Percentiles rank a stretch among this genome's conserved stretches.
These are phyloP conservation scores for Brachionus paranguensis DNA, from an alignment of 1,140 invertebrate species.

Conservation along the genomic window DNA sequence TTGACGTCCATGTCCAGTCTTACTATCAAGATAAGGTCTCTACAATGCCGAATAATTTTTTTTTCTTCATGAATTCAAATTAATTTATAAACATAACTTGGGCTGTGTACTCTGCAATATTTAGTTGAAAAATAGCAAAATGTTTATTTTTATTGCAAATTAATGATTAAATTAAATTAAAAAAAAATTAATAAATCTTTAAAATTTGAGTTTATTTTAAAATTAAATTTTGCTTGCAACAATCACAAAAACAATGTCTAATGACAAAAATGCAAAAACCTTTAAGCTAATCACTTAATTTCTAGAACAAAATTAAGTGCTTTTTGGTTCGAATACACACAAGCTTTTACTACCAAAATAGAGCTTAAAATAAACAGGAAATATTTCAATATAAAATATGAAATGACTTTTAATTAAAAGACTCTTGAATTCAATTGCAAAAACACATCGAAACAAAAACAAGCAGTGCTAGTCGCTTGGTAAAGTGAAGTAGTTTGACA, in stretches of 20 bases:
- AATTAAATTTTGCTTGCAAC: background rate
- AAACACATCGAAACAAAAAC: background rate
- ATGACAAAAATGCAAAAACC: background rate
- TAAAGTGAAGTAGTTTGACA: background rate
- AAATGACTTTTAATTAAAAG: slow-evolving; percentile 33
- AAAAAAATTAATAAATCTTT: too few relatives aligned
- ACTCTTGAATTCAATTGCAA: slow-evolving; percentile 6
- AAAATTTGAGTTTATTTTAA: too few relatives aligned
- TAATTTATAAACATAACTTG: too few relatives aligned
- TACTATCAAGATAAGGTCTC: too few relatives aligned
- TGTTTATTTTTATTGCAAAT: too few relatives aligned
- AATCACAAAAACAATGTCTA: background rate
- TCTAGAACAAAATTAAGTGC: background rate
- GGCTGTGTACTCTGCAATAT: too few relatives aligned
- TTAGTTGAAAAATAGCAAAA: too few relatives aligned
- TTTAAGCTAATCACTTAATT: background rate
- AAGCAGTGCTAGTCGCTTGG: background rate
- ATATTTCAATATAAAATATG: slow-evolving; percentile 15
- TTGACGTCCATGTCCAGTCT: too few relatives aligned
- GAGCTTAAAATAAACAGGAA: slow-evolving; percentile 15
- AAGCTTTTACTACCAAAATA: background rate
- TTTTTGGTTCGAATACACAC: background rate
- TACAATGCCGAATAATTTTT: too few relatives aligned
- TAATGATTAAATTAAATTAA: too few relatives aligned
- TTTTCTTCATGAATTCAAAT: too few relatives aligned